These are phyloP conservation scores for Nesometra sesokonis DNA, from an alignment of 35 echinoderm and acorn worm species.

Conservation along the genomic window DNA sequence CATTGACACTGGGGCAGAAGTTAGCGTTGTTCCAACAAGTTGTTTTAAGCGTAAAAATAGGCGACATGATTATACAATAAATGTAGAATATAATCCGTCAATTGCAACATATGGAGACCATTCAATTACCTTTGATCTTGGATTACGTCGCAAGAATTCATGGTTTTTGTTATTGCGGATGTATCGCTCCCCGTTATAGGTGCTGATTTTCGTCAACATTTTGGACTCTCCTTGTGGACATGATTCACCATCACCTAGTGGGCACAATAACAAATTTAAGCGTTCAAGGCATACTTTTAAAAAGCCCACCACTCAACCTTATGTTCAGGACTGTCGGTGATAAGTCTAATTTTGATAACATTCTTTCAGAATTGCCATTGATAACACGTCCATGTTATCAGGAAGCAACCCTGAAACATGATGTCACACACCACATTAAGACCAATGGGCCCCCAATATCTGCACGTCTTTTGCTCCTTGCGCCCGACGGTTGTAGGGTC, in stretches of 20 bases:
- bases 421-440: slow-evolving; percentile 38
- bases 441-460: slow-evolving; percentile 32
- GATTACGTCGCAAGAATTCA: background rate
- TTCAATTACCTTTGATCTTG: background rate
- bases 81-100: background rate
- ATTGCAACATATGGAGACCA: background rate
- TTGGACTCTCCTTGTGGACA: no score
- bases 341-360: no score
- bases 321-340: no score
- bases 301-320: no score
- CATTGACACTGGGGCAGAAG: background rate
- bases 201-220: background rate
- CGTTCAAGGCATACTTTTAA: no score
- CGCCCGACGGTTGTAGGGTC: background rate
- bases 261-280: no score
- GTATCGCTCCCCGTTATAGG: background rate
- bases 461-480: background rate
- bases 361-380: slow-evolving; percentile 2
- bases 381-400: slow-evolving; percentile 12
- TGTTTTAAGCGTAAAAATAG: background rate
- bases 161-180: background rate
- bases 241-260: no score
- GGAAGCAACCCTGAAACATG: slow-evolving; percentile 18
- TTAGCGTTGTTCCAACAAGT: background rate
- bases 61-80: background rate